phyloP scores from a whole-genome alignment of 2,888 invertebrate genomes.

The Pandemis heparana region DNA sequence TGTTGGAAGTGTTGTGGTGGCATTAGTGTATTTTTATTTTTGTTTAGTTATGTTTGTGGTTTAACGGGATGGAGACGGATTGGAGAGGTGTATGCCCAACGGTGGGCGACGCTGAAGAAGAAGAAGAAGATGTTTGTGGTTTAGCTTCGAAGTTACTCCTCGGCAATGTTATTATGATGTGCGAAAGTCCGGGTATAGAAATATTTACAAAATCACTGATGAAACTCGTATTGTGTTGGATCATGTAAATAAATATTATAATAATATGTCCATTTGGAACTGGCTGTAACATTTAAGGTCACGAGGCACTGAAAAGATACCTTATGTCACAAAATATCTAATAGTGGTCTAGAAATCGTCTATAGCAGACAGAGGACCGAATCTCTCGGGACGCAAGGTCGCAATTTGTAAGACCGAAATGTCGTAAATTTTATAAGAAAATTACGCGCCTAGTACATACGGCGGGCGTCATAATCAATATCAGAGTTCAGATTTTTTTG shows the following conservation, averaged over 20 bases:
- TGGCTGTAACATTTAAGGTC: neutral
- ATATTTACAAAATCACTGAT: neutral
- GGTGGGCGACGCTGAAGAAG: no score
- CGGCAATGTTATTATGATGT: neutral
- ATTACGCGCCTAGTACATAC: no score
- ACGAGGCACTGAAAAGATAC: neutral
- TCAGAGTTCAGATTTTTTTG: no score
- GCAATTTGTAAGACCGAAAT: slow-evolving; percentile 9
- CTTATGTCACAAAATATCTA: neutral
- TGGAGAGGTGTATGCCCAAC: no score
- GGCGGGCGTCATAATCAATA: no score
- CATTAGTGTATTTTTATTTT: neutral
- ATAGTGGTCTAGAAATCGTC: slow-evolving; percentile 2
- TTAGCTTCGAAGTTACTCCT: neutral
- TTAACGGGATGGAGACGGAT: no score
- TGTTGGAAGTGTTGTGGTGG: slow-evolving; percentile 11
- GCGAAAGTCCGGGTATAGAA: neutral
- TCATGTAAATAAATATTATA: no score
- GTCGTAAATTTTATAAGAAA: neutral
- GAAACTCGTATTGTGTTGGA: neutral
- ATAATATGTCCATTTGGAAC: no score
- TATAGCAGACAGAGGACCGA: neutral
- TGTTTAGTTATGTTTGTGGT: slow-evolving; percentile 6
- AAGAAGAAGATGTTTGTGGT: slow-evolving; percentile 8
- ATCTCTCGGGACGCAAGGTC: neutral